These are phyloP conservation scores for Tretioscincus oriximinensis DNA, from an alignment of 2,113 vertebrate genomes.

Conservation along the genomic window DNA sequence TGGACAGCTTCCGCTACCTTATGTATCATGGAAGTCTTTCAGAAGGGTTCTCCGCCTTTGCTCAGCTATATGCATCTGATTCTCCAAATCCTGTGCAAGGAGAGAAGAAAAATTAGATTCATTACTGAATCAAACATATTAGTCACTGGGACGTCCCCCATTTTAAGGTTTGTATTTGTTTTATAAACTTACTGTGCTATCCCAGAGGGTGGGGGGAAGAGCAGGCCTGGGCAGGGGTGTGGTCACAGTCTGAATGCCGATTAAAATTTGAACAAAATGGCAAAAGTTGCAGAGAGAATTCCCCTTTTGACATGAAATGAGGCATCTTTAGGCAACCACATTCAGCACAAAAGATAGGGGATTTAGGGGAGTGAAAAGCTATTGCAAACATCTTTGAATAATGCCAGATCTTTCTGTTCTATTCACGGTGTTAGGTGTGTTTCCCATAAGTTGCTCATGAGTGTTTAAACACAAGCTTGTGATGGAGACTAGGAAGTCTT, in stretches of 20 bases:
- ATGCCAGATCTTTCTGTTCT: background rate
- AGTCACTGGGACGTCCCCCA: too few species aligned
- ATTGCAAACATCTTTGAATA: background rate
- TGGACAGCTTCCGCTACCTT: constrained; percentile 61
- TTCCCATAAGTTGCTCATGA: too few species aligned
- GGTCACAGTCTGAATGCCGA: background rate
- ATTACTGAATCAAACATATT: background rate
- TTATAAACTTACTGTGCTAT: too few species aligned
- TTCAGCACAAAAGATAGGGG: background rate
- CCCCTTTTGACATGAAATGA: background rate
- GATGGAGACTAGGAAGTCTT: too few species aligned
- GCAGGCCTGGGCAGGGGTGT: too few species aligned
- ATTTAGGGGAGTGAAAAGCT: background rate
- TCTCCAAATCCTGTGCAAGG: constrained; percentile 89
- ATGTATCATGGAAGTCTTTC: constrained; percentile 99
- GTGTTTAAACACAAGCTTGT: too few species aligned
- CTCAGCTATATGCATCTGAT: constrained; percentile 99
- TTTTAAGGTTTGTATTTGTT: too few species aligned
- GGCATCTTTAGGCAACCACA: background rate
- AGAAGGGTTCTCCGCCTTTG: constrained; percentile 97
- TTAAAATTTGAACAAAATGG: background rate
- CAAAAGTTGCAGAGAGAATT: background rate
- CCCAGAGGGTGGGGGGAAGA: too few species aligned
- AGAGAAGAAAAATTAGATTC: constrained; percentile 34
- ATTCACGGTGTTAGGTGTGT: too few species aligned